A percentile compares a stretch with the other conserved stretches of the same genome.
Evolutionary conservation across 35 echinoderm and acorn worm species (phyloP).

Genomic region (Apostichopus japonicus): DNA sequence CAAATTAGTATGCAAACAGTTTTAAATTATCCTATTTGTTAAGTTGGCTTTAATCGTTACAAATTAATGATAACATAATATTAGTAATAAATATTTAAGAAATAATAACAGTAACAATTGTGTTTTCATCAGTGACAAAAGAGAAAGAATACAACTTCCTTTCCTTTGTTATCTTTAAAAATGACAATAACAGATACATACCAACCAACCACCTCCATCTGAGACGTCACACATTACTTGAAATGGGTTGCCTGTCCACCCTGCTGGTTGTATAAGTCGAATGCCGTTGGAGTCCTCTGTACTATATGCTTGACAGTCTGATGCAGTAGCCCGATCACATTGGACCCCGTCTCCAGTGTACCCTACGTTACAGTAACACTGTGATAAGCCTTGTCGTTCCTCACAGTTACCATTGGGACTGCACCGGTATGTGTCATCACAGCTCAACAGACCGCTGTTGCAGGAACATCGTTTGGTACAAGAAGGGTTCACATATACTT

Average conservation of each 20-base stretch:
- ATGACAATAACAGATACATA: background rate
- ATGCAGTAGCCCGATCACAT: background rate
- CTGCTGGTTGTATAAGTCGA: background rate
- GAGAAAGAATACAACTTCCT: too few relatives aligned
- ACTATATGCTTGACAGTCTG: background rate
- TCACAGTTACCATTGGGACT: background rate
- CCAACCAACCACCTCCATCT: slow-evolving; percentile 11
- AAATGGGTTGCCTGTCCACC: background rate
- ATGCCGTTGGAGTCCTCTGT: background rate
- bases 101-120: too few relatives aligned
- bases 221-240: background rate
- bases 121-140: too few relatives aligned
- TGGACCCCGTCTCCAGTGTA: background rate
- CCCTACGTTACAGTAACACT: slow-evolving; percentile 7
- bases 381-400: background rate
- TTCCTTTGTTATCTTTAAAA: too few relatives aligned
- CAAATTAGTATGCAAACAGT: too few relatives aligned
- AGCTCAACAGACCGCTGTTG: background rate
- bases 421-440: slow-evolving; percentile 1
- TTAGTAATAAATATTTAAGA: too few relatives aligned
- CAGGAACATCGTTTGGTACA: slow-evolving; percentile 7
- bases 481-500: background rate
- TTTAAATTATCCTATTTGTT: too few relatives aligned
- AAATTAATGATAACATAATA: too few relatives aligned
- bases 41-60: too few relatives aligned